These are phyloP conservation scores for Conchocele bisecta DNA, from an alignment of 2,888 invertebrate species.

Conservation along the genomic window DNA sequence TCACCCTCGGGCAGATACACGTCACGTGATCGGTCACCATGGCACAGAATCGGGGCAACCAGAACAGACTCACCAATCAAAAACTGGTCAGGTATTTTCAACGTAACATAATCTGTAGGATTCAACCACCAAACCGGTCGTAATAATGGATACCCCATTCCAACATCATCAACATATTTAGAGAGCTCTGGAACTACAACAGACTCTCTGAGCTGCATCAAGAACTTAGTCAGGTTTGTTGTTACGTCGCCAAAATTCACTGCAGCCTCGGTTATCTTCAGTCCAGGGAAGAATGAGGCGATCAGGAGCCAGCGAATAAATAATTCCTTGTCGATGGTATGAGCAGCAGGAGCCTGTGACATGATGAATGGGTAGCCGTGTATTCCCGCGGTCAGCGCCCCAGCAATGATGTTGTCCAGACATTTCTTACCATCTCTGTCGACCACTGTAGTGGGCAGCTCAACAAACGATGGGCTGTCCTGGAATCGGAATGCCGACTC, in stretches of 20 bases:
- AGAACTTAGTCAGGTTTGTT: conserved; percentile 35
- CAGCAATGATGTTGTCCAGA: conserved; percentile 90
- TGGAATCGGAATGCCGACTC: conserved; percentile 85
- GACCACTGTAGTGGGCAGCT: conserved; percentile 92
- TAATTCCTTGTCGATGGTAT: conserved; percentile 70
- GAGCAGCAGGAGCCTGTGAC: conserved; percentile 87
- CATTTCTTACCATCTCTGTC: conserved; percentile 90
- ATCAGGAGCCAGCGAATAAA: conserved; percentile 92
- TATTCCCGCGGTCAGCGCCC: conserved; percentile 86
- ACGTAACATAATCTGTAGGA: conserved; percentile 52
- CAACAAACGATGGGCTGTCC: conserved; percentile 89
- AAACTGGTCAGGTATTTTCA: conserved; percentile 65
- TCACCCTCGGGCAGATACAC: conserved; percentile 68
- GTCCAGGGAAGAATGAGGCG: conserved; percentile 94
- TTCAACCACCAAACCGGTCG: conserved; percentile 69
- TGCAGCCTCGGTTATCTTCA: conserved; percentile 92
- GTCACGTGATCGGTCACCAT: conserved; percentile 58
- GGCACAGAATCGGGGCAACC: conserved; percentile 71
- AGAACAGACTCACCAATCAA: conserved; percentile 63
- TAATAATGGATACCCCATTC: conserved; percentile 86
- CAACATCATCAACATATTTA: conserved; percentile 86
- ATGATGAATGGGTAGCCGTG: conserved; percentile 94
- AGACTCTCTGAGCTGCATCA: conserved; percentile 38
- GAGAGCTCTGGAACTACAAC: conserved; percentile 89
- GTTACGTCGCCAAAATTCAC: conserved; percentile 89